Base-by-base conservation (phyloP, 2,113 vertebrate species). In the Actenoides lindsayi region DNA sequence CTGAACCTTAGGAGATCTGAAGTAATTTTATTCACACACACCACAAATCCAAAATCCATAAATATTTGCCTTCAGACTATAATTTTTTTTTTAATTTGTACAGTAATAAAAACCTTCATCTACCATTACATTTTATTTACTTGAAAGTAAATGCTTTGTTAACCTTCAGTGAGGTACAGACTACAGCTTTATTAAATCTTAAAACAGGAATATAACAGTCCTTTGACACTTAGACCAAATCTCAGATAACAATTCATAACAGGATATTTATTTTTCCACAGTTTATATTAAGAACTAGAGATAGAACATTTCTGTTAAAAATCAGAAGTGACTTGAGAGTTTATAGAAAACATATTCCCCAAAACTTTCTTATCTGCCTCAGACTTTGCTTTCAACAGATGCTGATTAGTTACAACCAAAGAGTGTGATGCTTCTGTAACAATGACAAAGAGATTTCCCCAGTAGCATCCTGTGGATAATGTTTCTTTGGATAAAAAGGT, bases 231-330 rank as follows among this genome's bases (percentile, higher is more conserved):
- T 54, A 46, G n/a, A 35, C 2, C 1, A 83, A 87, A 84, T 50
- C 35, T 81, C 78, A 54, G 64, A 81, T 78, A 91, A 68, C n/a
- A 82, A 71, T 68, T 71, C 31, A 42, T 62, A 92, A 68, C 60
- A 93, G 64, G 59, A 68, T 84, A 81, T 91, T 95, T 96, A 53
- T 86, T 91, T 81, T 80, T 83, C 30, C n/a, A 67, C 59, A 41
- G 46, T 44, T 74, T 9, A 57, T 59, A 91, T 65, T 59, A 90
- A 42, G 44, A 84, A 76, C 46, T 73, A 65, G 21, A 89, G 27
- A 59, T 16, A 75, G 33, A 90, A 90, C 5, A 56, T 4, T 79
- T 18, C 9, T 18, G 16, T 48, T 76, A 75, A 50, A 75, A 63
- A 82, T 56, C 6, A 65, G 50, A 60, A 75, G 13, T 37, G 17